Base-by-base conservation (phyloP, 2,888 invertebrate genomes). In the Eretmocerus hayati region DNA sequence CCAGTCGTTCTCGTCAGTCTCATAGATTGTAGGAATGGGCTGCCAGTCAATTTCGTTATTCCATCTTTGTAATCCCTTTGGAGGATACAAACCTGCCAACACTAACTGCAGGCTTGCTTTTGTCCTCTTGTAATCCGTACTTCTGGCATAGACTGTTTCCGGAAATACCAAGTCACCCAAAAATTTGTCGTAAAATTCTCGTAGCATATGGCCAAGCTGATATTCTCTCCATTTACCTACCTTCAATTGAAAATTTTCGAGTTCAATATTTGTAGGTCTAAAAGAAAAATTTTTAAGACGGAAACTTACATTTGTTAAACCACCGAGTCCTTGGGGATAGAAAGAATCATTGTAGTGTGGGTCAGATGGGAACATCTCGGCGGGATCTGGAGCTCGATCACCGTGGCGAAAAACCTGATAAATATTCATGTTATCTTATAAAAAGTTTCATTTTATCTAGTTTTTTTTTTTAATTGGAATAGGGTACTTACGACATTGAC, bases 81-180 rank as follows among this genome's bases (percentile, higher is more conserved):
- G 83, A 2, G 82, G 83, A 65, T 80, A 87, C 32, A 88, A 64
- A 0, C 82, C 85, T 1, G 85, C 79, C 48, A 85, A 69, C 3
- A 83, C 81, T 21, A 83, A 72, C 53, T 83, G 74, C 0, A 81
- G 83, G 4, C 84, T 84, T 80, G 84, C 83, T 67, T 87, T 78
- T 0, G 88, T 87, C 38, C 89, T 75, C 41, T 83, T 81, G 60
- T 76, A 81, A 62, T 84, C 79, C 0, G 87, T 85, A 30, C 83
- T 84, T 37, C 79, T 73, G 6, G 79, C 71, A 38, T 60, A 60
- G 8, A 65, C 55, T 2, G 56, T 41, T 1, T 59, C 53, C 0
- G 74, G 69, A 1, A 72, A 58, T 57, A 78, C 80, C 18, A 74
- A 46, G 2, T 62, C 63, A 0, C 75, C 77, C 22, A 80, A 63